Evolutionary conservation across 2,113 vertebrate species (phyloP).

Genomic region (Acrocephalus kingi): DNA sequence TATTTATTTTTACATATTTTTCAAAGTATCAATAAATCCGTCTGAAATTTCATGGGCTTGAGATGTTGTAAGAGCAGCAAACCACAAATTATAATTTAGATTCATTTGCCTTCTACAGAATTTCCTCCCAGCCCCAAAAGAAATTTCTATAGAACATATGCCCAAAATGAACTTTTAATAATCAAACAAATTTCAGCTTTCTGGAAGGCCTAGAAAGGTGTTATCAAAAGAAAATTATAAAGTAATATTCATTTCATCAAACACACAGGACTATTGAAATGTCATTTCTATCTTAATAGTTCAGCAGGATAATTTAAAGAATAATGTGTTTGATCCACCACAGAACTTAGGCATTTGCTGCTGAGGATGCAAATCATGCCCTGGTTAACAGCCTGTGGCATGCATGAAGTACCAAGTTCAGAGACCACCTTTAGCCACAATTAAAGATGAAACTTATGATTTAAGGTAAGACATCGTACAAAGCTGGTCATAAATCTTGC

Average conservation of each 20-base stretch:
- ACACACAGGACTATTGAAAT: not conserved
- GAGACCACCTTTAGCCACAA: not conserved
- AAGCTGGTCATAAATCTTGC: not conserved
- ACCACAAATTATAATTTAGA: not conserved
- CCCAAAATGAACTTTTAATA: slow-evolving; percentile 10
- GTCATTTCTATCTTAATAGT: not conserved
- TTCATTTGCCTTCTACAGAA: not conserved
- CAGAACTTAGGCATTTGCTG: not conserved
- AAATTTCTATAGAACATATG: not conserved
- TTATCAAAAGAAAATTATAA: not conserved
- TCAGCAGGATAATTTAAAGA: not conserved
- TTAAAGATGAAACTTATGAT: not conserved
- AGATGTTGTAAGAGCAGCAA: not conserved
- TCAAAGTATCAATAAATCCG: slow-evolving; percentile 34
- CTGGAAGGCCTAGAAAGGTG: not conserved
- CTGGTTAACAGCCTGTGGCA: not conserved
- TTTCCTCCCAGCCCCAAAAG: not conserved
- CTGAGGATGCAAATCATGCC: not conserved
- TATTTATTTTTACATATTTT: slow-evolving; percentile 51
- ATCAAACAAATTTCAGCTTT: not conserved
- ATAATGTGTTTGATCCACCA: not conserved
- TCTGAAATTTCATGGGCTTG: slow-evolving; percentile 13
- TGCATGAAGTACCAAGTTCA: not conserved
- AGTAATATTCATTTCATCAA: not conserved
- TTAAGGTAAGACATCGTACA: not conserved